phyloP scores from a whole-genome alignment of 2,888 invertebrate species.

The Ecliptopera silaceata region DNA sequence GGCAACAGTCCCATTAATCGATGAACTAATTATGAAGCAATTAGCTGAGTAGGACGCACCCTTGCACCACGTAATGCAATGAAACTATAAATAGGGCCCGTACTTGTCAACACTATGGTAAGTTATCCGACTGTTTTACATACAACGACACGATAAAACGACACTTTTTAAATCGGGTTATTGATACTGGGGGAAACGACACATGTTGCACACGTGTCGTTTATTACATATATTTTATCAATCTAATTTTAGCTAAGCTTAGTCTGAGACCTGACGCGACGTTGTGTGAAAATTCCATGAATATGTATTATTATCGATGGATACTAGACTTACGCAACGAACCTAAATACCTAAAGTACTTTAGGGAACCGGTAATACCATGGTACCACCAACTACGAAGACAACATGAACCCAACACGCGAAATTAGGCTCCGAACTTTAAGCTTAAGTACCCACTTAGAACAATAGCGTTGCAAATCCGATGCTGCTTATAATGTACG shows the following conservation, averaged over 20 bases:
- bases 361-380: slow-evolving; percentile 10
- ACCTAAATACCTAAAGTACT: slow-evolving; percentile 10
- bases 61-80: slow-evolving; percentile 16
- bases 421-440: slow-evolving; percentile 59
- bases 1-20: slow-evolving; percentile 59
- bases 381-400: slow-evolving; percentile 43
- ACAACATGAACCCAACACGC: slow-evolving; percentile 56
- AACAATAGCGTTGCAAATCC: slow-evolving; percentile 64
- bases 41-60: slow-evolving; percentile 60
- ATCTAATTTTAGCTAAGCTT: too few relatives aligned
- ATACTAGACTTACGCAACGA: slow-evolving; percentile 1
- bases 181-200: too few relatives aligned
- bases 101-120: background rate
- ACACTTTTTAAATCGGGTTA: too few relatives aligned
- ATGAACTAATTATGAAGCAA: slow-evolving; percentile 67
- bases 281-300: too few relatives aligned
- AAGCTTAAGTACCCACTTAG: slow-evolving; percentile 64
- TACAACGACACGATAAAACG: too few relatives aligned
- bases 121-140: too few relatives aligned
- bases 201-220: too few relatives aligned
- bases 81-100: background rate
- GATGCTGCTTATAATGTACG: slow-evolving; percentile 45
- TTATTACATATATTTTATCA: too few relatives aligned
- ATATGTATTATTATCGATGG: background rate
- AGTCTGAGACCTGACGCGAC: too few relatives aligned